A percentile compares a stretch with the other conserved stretches of the same genome.
phyloP scores from a whole-genome alignment of 2,113 vertebrate species.

The Pogona vitticeps region DNA sequence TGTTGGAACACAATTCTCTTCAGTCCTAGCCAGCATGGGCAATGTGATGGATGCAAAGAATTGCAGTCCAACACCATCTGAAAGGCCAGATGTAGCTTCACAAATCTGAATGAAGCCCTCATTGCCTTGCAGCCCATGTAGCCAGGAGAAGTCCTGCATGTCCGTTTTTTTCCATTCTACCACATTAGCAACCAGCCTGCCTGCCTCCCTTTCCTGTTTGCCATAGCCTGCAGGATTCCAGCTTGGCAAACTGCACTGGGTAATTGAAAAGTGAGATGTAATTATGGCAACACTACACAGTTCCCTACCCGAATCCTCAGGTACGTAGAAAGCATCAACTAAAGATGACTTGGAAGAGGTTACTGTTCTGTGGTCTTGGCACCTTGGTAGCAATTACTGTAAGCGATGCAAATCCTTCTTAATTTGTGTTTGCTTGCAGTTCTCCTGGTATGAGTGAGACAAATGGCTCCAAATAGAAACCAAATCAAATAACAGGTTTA shows the following conservation, averaged over 20 bases:
- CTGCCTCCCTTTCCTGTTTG: background rate
- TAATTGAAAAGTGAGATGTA: conserved; percentile 2
- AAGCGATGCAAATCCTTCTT: background rate
- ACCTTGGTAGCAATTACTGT: background rate
- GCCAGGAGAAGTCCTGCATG: background rate
- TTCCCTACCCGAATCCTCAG: conserved; percentile 23
- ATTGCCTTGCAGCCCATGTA: background rate
- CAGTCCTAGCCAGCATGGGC: background rate
- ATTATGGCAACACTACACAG: background rate
- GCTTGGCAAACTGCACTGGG: background rate
- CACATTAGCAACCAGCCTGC: background rate
- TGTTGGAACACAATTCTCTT: no score
- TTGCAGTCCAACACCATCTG: background rate
- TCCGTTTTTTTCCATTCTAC: background rate
- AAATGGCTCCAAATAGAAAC: conserved; percentile 25
- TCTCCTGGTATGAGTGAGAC: conserved; percentile 38
- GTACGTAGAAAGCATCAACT: conserved; percentile 15
- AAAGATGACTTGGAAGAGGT: conserved; percentile 6
- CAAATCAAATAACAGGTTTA: conserved; percentile 25
- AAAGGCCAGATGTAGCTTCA: background rate
- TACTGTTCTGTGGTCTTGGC: background rate
- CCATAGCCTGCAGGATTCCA: background rate
- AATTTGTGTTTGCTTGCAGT: conserved; percentile 23
- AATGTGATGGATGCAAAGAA: background rate
- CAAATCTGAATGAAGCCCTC: background rate